Evolutionary conservation across 2,113 vertebrate species (phyloP).

Genomic region (Saimiri boliviensis): DNA sequence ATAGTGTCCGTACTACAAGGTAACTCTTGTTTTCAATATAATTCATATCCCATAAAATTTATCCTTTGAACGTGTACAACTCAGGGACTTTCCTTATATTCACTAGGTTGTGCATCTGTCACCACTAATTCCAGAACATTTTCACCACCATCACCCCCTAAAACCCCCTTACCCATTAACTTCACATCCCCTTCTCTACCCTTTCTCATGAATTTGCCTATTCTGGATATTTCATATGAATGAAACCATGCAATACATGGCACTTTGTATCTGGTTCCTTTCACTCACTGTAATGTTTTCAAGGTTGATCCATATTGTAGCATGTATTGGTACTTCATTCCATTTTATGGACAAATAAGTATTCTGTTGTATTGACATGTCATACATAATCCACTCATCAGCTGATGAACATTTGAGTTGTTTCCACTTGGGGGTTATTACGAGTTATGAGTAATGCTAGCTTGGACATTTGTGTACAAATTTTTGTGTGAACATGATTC

Average conservation of each 20-base stretch:
- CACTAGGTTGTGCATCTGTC: neutral
- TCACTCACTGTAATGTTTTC: neutral
- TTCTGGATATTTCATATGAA: neutral
- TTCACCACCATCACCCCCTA: neutral
- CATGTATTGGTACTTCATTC: neutral
- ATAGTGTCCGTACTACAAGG: conserved; percentile 97
- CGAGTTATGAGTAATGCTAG: neutral
- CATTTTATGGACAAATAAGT: neutral
- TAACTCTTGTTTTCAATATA: conserved; percentile 73
- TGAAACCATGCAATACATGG: neutral
- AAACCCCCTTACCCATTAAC: rapidly evolving
- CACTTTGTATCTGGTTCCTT: neutral
- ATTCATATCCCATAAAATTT: neutral
- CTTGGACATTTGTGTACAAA: neutral
- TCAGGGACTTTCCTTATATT: neutral
- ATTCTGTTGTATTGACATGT: neutral
- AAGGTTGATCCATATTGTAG: neutral
- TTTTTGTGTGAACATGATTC: neutral
- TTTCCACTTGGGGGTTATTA: neutral
- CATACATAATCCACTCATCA: neutral
- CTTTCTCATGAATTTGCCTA: neutral
- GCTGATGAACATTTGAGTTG: neutral
- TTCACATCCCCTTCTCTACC: neutral
- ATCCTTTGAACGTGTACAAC: neutral
- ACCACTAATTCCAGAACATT: neutral